Base-by-base conservation (phyloP, 2,888 invertebrate genomes). In the Rhamnusium bicolor region DNA sequence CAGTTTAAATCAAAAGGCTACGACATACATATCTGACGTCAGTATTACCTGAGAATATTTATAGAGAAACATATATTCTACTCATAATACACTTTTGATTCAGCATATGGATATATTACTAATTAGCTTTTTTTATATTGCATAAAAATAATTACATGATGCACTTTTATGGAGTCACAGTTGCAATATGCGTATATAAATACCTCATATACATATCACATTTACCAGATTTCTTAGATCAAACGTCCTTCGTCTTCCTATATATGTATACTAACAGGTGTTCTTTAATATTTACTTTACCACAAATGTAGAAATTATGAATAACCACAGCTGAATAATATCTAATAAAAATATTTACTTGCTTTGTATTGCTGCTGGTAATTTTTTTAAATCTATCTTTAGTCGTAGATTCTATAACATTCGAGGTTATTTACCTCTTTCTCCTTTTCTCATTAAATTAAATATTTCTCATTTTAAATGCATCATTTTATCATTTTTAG, bases 191-290 rank as follows among this genome's bases (percentile, higher is more conserved):
- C 49, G 49, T 49, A 51, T 49, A 51, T 47, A 62, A 46, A 63
- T 63, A 63, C 51, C 63, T 63, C 29, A 63, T 51, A 51, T 51
- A 63, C 51, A 63, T 63, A 63, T 63, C 63, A 63, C 27, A 19
- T 62, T 21, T 21, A 51, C 12, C 60, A 40, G 61, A 47, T 47
- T 62, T 62, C 18, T 46, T 62, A 19, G 21, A 47, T 14, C 6
- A 24, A 62, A 62, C 19, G 61, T 47, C 61, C 61, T 62, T 62
- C 61, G n/a, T 19, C 46, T 5, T 10, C 47, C 54, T 54, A 54
- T 62, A 62, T 62, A 47, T 46, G 46, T 18, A 18, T 19, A n/a
- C 16, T 47, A 18, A 62, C 61, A 62, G 61, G 61, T 62, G 61
- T 62, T 46, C 46, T 62, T 6, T n/a, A 62, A 46, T 46, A 62